Evolutionary conservation across 2,888 invertebrate genomes (phyloP).

Genomic region (Phorcus lineatus): DNA sequence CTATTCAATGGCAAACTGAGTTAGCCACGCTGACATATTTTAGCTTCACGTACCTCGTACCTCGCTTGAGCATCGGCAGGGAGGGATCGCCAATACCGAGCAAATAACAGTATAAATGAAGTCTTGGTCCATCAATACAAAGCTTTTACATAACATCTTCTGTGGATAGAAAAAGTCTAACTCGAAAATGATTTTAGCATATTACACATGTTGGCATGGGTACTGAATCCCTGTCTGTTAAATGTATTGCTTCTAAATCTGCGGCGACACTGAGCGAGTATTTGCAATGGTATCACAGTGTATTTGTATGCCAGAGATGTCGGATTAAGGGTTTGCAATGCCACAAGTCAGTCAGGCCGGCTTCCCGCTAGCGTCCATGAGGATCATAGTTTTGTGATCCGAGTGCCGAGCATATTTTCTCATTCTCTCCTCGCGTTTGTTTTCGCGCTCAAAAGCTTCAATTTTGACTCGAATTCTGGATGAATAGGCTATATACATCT

Average conservation of each 20-base stretch:
- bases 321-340: constrained; percentile 21
- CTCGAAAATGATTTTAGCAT: constrained; percentile 6
- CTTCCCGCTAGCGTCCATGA: background rate
- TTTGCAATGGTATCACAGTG: constrained; percentile 14
- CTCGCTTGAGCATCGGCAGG: too few species aligned
- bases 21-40: too few species aligned
- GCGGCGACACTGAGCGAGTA: background rate
- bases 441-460: constrained; percentile 29
- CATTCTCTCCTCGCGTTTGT: constrained; percentile 26
- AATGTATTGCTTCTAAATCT: constrained; percentile 24
- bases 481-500: constrained; percentile 23
- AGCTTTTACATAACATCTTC: too few species aligned
- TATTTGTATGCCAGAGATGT: constrained; percentile 12
- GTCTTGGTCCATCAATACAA: too few species aligned
- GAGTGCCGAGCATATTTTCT: constrained; percentile 27
- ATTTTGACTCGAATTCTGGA: constrained; percentile 24
- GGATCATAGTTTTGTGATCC: constrained; percentile 10
- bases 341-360: background rate
- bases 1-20: too few species aligned
- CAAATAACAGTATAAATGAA: too few species aligned
- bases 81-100: too few species aligned
- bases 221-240: constrained; percentile 9
- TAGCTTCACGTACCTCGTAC: too few species aligned
- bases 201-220: background rate
- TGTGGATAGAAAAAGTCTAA: background rate